Evolutionary conservation across 2,888 invertebrate genomes (phyloP), one percentile per base, ranked within the genome.

Genomic region (Sinelater perroti): DNA sequence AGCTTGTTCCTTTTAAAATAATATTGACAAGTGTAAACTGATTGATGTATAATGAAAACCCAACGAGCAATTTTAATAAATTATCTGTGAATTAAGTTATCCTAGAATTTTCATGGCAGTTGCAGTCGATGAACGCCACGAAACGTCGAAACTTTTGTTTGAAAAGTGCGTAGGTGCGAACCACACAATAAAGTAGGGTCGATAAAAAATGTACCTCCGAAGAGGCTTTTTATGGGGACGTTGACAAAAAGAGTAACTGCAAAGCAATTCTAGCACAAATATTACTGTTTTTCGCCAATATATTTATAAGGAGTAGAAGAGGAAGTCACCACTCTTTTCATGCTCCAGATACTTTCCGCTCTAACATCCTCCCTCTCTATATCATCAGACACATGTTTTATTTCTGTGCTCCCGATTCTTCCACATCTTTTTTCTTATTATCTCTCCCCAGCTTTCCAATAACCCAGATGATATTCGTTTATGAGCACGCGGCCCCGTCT

Each of bases 341-440:
- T 66, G 67, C 66, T 66, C 65, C 63, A 65, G 57, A 61, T 66
- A 66, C 62, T 66, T 66, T 66, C 65, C 66, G 66, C 61, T 66
- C 60, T 63, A 63, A 55, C 62, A 62, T 65, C 65, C 60, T 66
- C 68, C 66, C 66, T 64, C 66, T 69, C 69, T 69, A 69, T 70
- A 71, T 71, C 72, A 71, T 69, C 70, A 68, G 69, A 71, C 73
- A 71, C 68, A 71, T 72, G 71, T 71, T 73, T 72, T 72, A 73
- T 70, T 70, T 72, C 71, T 61, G 59, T 64, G 64, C 64, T 62
- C 55, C 61, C 65, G 61, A 56, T 61, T 66, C 61, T 61, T 63
- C 56, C 63, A 56, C 65, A 62, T 68, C 64, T 67, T 62, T 66
- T 63, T 65, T 64, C 66, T 69, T 67, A 67, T 67, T 68, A 67